Conservation (phyloP, 2,888 invertebrate species). For the Drosophila prolongata region DNA sequence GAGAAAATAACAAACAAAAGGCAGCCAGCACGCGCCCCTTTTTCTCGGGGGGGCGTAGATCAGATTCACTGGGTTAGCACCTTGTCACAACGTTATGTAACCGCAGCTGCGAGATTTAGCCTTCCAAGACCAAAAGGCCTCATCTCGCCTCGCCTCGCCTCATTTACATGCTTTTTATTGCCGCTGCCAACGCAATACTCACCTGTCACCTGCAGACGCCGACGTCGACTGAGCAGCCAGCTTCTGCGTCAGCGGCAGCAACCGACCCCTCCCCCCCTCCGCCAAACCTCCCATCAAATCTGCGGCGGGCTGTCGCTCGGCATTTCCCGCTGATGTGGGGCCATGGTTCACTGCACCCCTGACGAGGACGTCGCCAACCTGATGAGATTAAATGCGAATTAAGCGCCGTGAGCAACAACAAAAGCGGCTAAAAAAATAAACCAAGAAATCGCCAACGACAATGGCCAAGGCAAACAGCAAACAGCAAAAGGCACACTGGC, state of each 20-base stretch:
- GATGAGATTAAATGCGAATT: constrained; percentile 73
- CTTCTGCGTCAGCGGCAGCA: constrained; percentile 14
- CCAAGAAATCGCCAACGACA: constrained; percentile 22
- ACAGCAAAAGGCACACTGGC: constrained; percentile 30
- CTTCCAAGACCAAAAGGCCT: too few relatives aligned
- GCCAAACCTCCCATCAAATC: constrained; percentile 38
- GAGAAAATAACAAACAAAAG: constrained; percentile 34
- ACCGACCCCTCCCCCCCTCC: too few relatives aligned
- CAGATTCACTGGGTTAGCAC: constrained; percentile 31
- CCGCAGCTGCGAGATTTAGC: constrained; percentile 28
- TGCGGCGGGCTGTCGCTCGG: constrained; percentile 50
- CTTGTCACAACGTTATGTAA: constrained; percentile 52
- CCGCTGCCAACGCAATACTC: constrained; percentile 50
- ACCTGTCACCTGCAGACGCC: constrained; percentile 65
- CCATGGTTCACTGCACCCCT: constrained; percentile 58
- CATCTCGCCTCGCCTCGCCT: constrained; percentile 25
- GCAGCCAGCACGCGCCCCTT: constrained; percentile 38
- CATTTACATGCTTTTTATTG: constrained; percentile 71
- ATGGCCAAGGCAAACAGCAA: constrained; percentile 21
- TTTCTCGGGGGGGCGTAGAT: neutral
- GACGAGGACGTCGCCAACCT: constrained; percentile 47
- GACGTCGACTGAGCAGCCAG: constrained; percentile 1
- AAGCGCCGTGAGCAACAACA: constrained; percentile 60
- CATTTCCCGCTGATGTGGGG: constrained; percentile 40
- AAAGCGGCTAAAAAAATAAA: constrained; percentile 29